Conservation (phyloP, 2,888 invertebrate species). For the Macrosiphum euphorbiae region DNA sequence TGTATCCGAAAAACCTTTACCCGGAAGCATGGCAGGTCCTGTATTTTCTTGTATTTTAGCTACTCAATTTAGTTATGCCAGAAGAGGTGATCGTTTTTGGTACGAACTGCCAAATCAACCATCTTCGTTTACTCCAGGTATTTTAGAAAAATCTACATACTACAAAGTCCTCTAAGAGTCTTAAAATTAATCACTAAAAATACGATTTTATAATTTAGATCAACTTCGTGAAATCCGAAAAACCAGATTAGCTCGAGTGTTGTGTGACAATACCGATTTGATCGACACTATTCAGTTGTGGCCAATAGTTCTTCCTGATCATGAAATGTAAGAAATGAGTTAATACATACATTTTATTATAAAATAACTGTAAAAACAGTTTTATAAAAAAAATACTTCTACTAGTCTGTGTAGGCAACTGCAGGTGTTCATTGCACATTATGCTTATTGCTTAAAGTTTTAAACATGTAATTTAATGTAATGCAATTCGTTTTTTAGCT, state of each 20-base stretch:
- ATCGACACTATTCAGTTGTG: constrained; percentile 92
- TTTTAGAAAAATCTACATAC: constrained; percentile 16
- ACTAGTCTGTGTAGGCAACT: too few relatives aligned
- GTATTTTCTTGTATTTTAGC: constrained; percentile 95
- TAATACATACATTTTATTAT: not conserved
- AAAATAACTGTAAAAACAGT: too few relatives aligned
- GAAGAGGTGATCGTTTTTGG: constrained; percentile 95
- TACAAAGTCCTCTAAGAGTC: not conserved
- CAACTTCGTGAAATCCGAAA: constrained; percentile 88
- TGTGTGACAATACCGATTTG: constrained; percentile 93
- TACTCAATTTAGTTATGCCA: constrained; percentile 90
- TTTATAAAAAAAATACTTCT: too few relatives aligned
- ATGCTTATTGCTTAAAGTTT: too few relatives aligned
- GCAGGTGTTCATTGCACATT: too few relatives aligned
- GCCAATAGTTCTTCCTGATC: constrained; percentile 92
- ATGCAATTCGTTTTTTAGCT: not conserved
- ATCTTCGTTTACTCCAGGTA: constrained; percentile 84
- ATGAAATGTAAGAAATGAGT: constrained; percentile 83
- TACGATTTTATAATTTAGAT: constrained; percentile 72
- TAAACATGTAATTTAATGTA: not conserved
- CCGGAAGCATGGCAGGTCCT: constrained; percentile 93
- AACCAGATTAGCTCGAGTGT: constrained; percentile 83
- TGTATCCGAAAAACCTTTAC: constrained; percentile 89
- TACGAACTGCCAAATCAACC: constrained; percentile 93
- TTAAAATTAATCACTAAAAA: not conserved